Percentiles rank a stretch among this genome's conserved stretches.
These are phyloP conservation scores for Oxystoma pomonae DNA, from an alignment of 2,888 invertebrate species.

Conservation along the genomic window DNA sequence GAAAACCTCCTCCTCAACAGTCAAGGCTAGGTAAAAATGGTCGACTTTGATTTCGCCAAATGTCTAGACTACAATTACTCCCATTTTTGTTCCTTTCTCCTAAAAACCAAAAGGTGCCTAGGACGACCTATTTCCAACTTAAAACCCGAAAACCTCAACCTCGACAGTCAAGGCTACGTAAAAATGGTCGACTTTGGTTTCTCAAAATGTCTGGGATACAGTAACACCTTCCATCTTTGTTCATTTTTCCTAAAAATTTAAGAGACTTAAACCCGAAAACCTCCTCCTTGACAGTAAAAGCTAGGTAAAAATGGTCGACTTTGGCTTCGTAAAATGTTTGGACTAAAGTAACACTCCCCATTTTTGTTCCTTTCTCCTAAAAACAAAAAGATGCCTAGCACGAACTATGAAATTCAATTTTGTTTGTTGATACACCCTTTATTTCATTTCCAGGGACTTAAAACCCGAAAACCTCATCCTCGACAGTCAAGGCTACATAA, in stretches of 20 bases:
- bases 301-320: constrained; percentile 65
- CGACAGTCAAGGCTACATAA: constrained; percentile 60
- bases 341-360: constrained; percentile 58
- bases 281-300: constrained; percentile 58
- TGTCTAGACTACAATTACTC: constrained; percentile 56
- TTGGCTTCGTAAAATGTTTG: constrained; percentile 65
- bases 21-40: constrained; percentile 62
- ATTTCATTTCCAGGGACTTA: constrained; percentile 57
- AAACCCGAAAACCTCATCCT: constrained; percentile 69
- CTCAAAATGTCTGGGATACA: constrained; percentile 60
- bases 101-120: no score
- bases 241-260: no score
- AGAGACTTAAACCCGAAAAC: no score
- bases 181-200: constrained; percentile 70
- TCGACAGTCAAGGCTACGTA: constrained; percentile 60
- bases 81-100: no score
- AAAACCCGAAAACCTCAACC: constrained; percentile 66
- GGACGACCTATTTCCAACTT: no score
- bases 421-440: no score
- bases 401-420: no score
- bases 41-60: constrained; percentile 69
- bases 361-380: no score
- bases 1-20: constrained; percentile 63
- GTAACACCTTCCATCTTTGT: no score
- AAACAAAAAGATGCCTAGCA: no score